phyloP scores from a whole-genome alignment of 2,797 vertebrate species.

The Semaprochilodus insignis region DNA sequence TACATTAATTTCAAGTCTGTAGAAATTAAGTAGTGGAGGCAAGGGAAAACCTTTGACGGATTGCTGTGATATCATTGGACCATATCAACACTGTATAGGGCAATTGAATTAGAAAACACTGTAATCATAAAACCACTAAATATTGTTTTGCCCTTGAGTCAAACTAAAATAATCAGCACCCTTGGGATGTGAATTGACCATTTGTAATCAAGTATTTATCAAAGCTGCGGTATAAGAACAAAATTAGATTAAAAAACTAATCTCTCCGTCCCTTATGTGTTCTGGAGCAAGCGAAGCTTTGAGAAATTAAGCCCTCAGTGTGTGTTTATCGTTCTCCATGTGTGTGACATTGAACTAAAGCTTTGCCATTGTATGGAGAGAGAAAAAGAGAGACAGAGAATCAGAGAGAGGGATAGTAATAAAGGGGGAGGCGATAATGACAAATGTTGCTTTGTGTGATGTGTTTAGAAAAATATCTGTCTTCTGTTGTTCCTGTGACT shows the following conservation, averaged over 20 bases:
- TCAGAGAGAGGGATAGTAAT: not conserved
- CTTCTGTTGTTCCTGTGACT: not conserved
- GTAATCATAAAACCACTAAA: not conserved
- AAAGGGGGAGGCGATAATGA: slow-evolving; percentile 12
- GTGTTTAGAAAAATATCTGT: slow-evolving; percentile 1
- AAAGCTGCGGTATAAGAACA: not conserved
- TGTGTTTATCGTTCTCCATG: slow-evolving; percentile 27
- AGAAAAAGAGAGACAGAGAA: not conserved
- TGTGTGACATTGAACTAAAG: slow-evolving; percentile 25
- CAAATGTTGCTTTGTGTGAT: not conserved
- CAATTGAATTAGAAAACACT: not conserved
- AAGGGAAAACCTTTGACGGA: not conserved
- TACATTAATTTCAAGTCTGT: not conserved
- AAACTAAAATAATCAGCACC: slow-evolving; percentile 23
- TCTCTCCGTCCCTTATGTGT: slow-evolving; percentile 1
- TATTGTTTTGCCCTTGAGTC: slow-evolving; percentile 6
- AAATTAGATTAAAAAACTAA: slow-evolving; percentile 22
- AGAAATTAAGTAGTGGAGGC: not conserved
- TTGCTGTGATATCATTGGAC: not conserved
- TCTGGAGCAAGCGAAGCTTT: slow-evolving; percentile 3
- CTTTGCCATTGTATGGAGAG: not conserved
- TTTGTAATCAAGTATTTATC: slow-evolving; percentile 20
- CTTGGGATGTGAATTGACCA: not conserved
- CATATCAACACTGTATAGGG: not conserved
- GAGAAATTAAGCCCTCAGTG: slow-evolving; percentile 17